Percentiles rank a stretch among this genome's conserved stretches.
Evolutionary conservation across 2,888 invertebrate genomes (phyloP).

Genomic region (Hypomecis punctinalis): DNA sequence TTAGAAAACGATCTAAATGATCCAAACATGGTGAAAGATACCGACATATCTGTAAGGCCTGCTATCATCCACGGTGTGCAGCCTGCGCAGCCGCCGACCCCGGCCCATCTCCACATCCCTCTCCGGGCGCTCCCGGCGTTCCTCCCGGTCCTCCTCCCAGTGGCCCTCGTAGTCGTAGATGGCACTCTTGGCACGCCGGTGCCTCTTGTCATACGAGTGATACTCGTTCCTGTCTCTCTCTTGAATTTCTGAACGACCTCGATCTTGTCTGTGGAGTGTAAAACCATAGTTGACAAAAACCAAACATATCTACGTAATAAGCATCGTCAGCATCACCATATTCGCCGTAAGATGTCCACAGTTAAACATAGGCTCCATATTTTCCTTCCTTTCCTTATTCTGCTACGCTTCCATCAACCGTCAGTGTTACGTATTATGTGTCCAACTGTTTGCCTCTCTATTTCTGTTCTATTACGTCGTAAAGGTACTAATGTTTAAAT

Average conservation of each 20-base stretch:
- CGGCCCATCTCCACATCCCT: constrained; percentile 48
- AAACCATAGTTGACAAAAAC: background rate
- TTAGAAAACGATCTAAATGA: background rate
- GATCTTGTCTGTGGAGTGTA: constrained; percentile 51
- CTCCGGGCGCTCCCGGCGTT: constrained; percentile 35
- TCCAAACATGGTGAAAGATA: background rate
- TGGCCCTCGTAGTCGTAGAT: constrained; percentile 63
- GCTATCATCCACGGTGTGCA: constrained; percentile 70
- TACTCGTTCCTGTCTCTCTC: constrained; percentile 64
- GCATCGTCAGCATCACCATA: too few species aligned
- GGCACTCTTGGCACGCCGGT: constrained; percentile 71
- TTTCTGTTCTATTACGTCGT: too few species aligned
- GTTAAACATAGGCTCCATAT: too few species aligned
- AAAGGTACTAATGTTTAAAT: too few species aligned
- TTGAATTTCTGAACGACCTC: constrained; percentile 70
- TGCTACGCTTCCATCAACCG: too few species aligned
- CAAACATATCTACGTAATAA: too few species aligned
- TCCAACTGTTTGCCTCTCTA: too few species aligned
- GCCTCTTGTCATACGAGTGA: constrained; percentile 32
- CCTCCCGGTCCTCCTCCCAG: constrained; percentile 54
- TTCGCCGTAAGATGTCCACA: too few species aligned
- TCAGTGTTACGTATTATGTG: too few species aligned
- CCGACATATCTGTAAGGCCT: constrained; percentile 43
- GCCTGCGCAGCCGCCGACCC: constrained; percentile 58
- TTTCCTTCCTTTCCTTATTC: too few species aligned